Base-by-base conservation (phyloP, 2,797 vertebrate species). In the Brotula barbata region DNA sequence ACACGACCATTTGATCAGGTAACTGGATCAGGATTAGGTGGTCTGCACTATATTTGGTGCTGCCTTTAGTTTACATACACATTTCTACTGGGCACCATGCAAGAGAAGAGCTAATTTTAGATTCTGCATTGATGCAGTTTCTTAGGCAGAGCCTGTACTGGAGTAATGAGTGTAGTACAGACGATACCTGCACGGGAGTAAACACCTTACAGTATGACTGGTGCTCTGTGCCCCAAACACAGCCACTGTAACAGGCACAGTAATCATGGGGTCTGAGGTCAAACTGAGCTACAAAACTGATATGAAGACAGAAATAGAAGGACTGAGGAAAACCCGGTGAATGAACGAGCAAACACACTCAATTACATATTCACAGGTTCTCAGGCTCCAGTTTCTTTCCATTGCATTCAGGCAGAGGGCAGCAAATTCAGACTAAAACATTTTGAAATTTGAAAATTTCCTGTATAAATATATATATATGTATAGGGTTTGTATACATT, bases 11-110 rank as follows among this genome's bases (percentile, higher is more conserved):
- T 40, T 58, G n/a, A 72, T 63, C 36, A 5, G 46, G 76, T 82
- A 75, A 77, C 60, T 65, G 64, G 78, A 83, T 66, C 71, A 71
- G 71, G 65, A 74, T 77, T 72, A 74, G 42, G n/a, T 47, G 52
- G 58, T 62, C 73, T 70, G 73, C 31, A 78, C 78, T 86, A 84
- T 83, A 84, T 85, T 81, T 76, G 73, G 71, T 77, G 64, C 54
- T 55, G 77, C 86, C 84, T 83, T 84, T 56, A 59, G 80, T 88
- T 87, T 86, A 75, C 78, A 78, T n/a, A n/a, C 69, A 77, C 64
- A 81, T 83, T 84, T 86, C 80, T 85, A 56, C 75, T 22, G 37
- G 67, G 55, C 55, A 66, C 59, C 68, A 70, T 71, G n/a, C n/a
- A n/a, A n/a, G 68, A 71, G 48, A 45, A 48, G 64, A 54, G 70